These are phyloP conservation scores for Tragelaphus scriptus DNA, from an alignment of 2,113 vertebrate species.

Conservation along the genomic window DNA sequence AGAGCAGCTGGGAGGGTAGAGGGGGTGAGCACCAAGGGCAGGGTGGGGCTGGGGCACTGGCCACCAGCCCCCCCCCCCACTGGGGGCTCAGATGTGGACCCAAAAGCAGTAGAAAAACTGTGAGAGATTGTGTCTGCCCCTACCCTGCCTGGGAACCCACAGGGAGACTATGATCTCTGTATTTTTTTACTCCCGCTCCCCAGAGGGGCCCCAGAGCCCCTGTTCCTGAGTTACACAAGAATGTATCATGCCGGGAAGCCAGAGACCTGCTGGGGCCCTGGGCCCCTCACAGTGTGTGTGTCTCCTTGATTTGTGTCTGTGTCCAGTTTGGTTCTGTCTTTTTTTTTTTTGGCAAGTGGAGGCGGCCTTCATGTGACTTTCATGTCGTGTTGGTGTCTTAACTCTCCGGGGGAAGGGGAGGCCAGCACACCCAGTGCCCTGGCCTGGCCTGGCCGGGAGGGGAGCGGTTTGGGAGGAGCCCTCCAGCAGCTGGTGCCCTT, in stretches of 20 bases:
- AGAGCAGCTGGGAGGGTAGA: not conserved
- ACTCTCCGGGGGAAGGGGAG: not conserved
- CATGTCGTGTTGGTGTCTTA: constrained; percentile 36
- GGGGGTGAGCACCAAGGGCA: not conserved
- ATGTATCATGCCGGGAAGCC: constrained; percentile 75
- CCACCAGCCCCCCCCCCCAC: not conserved
- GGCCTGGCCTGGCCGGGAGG: not conserved
- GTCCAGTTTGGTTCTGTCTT: constrained; percentile 39
- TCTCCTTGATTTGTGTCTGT: constrained; percentile 43
- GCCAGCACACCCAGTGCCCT: not conserved
- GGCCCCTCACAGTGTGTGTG: constrained; percentile 12
- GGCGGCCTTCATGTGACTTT: constrained; percentile 6
- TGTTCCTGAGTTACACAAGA: constrained; percentile 60
- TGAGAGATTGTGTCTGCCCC: constrained; percentile 13
- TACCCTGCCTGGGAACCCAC: not conserved
- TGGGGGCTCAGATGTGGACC: constrained; percentile 27
- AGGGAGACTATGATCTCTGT: not conserved
- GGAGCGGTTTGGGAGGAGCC: not conserved
- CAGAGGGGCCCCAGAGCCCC: not conserved
- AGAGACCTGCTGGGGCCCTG: constrained; percentile 4
- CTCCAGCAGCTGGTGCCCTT: not conserved
- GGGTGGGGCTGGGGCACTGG: not conserved
- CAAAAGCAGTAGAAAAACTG: constrained; percentile 31
- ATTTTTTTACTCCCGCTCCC: constrained; percentile 45
- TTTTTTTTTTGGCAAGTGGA: constrained; percentile 32